phyloP scores from a whole-genome alignment of 2,113 vertebrate genomes.

The Coreoperca whiteheadi region DNA sequence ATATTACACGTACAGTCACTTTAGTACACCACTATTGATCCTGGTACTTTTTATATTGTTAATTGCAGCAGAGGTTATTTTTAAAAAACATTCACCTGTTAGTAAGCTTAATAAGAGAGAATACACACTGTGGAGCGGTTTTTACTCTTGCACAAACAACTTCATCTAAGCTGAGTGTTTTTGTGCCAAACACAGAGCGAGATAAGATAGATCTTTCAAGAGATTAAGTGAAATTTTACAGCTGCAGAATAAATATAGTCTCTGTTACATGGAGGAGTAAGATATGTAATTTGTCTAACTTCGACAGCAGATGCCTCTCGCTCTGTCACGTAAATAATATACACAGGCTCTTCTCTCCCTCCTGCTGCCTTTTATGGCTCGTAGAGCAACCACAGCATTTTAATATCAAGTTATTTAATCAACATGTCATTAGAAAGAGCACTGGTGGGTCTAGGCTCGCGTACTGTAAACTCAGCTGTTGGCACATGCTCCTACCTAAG shows the following conservation, averaged over 20 bases:
- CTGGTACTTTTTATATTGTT: too few relatives aligned
- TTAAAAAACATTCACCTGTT: not conserved
- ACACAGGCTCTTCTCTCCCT: constrained; percentile 17
- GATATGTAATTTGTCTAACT: constrained; percentile 32
- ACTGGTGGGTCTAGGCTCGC: constrained; percentile 28
- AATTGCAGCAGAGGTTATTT: too few relatives aligned
- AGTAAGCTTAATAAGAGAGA: not conserved
- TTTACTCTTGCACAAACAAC: not conserved
- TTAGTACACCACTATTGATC: too few relatives aligned
- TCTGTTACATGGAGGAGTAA: constrained; percentile 21
- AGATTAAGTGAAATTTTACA: constrained; percentile 16
- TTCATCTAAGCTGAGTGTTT: not conserved
- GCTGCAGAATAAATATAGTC: constrained; percentile 47
- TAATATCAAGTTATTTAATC: constrained; percentile 75
- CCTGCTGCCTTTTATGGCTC: constrained; percentile 72
- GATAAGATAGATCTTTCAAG: not conserved
- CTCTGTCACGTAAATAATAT: constrained; percentile 50
- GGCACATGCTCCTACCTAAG: constrained; percentile 25
- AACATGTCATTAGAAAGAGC: constrained; percentile 69
- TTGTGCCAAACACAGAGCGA: not conserved
- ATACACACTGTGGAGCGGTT: not conserved
- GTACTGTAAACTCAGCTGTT: constrained; percentile 67
- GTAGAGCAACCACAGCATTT: constrained; percentile 50
- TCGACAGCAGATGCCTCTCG: constrained; percentile 34
- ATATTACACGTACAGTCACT: too few relatives aligned